Evolutionary conservation across 2,113 vertebrate species (phyloP), one percentile per base, ranked within the genome.

Genomic region (Tachysurus fulvidraco): DNA sequence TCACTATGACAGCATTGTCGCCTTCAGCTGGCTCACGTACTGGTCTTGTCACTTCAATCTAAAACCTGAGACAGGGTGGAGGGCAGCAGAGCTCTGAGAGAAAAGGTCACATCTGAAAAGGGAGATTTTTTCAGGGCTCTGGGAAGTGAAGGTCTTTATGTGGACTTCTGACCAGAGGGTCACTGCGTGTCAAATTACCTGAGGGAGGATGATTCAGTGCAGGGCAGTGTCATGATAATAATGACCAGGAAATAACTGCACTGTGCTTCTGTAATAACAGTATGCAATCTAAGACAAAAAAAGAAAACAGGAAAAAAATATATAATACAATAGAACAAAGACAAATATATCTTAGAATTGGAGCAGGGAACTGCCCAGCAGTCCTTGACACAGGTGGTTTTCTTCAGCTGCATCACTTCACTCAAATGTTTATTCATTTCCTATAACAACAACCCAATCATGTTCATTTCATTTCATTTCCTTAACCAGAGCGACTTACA

Each of bases 1-100:
- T 78, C 44, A n/a, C 25, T 65, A 8, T 85, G 84, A 78, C 84
- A 85, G 84, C 41, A 10, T 62, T 78, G 84, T 85, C 69, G 57
- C 74, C 84, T 85, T 78, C 84, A 65, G 84, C 81, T 83, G 60
- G 41, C 81, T 65, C 81, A 60, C 81, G 62, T 65, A 83, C 81
- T 83, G 60, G 44, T 83, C 81, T 83, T 83, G 81, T 83, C 81
- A 83, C 60, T 83, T 65, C 41, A 83, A 41, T 81, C 52, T 81
- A 21, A 65, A 73, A 74, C 36, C 83, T 85, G 71, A 74, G 69
- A 77, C 83, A 52, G 81, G 81, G 81, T 83, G 81, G 60, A 65
- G 81, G 81, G 78, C 57, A 52, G 60, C 59, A 83, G 81, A 60
- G 55, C 57, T 62, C 57, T 16, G 12, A 50, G 59, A 85, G 84